Base-by-base conservation (phyloP, 2,888 invertebrate genomes). In the Dolichopus griseipennis region DNA sequence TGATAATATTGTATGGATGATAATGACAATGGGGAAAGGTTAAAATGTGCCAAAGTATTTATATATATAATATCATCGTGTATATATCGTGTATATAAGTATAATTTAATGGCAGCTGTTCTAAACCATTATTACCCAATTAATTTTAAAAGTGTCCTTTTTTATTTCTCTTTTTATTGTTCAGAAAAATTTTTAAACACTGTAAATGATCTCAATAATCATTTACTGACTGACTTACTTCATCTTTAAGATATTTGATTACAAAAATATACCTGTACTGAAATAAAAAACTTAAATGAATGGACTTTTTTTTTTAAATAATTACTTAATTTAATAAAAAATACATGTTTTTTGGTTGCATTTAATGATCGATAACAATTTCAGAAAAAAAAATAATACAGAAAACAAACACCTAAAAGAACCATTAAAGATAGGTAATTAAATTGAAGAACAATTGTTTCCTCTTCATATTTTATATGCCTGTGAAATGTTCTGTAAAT, bases 121-220 rank as follows among this genome's bases (percentile, higher is more conserved):
- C 10, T 37, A 52, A 52, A 52, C 15, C 52, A 52, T 52, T 52
- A 52, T 52, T 52, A 52, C 52, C 52, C 52, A 18, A 52, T 52
- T 52, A 52, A 52, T 52, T 52, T n/a, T 52, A 18, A 52, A 52
- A 52, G 27, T 27, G 27, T 41, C 15, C 41, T 41, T 41, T 41
- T 41, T 41, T 9, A 41, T 41, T 41, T 41, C 41, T 41, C 27
- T 27, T 41, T 41, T 43, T 43, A 9, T 43, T 3, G 12, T 15
- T 43, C 15, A 52, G 15, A n/a, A 15, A 52, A 52, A 12, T 52
- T 12, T 52, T 52, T 52, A 52, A 52, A 52, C 12, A 52, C 52
- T 52, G 52, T 18, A 52, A 52, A 52, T 52, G 52, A 52, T 52
- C 52, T 52, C n/a, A 52, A 52, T 52, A 52, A 52, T 52, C 52